Evolutionary conservation across 64 coral and sea anemone genomes (phyloP).

Genomic region (Actinia equina): DNA sequence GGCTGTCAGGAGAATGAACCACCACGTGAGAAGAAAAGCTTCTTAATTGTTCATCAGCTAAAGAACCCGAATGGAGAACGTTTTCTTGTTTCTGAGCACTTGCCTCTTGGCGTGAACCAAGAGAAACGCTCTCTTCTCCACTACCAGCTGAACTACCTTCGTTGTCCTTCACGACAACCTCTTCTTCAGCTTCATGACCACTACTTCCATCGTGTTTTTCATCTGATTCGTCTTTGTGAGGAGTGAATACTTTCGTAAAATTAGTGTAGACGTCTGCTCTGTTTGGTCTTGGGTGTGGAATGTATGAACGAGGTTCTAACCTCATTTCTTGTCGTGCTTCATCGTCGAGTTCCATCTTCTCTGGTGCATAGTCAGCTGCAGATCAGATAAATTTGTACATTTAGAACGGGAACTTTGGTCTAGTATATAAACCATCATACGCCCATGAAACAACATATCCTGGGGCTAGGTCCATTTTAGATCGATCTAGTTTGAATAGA

Average conservation of each 20-base stretch:
- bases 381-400: background rate
- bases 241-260: background rate
- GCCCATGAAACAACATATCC: no score
- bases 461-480: no score
- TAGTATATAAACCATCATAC: no score
- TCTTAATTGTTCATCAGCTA: background rate
- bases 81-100: background rate
- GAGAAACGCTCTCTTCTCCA: background rate
- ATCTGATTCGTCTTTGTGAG: background rate
- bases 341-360: background rate
- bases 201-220: background rate
- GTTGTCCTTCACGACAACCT: background rate
- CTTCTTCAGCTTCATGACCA: background rate
- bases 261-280: background rate
- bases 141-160: background rate
- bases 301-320: background rate
- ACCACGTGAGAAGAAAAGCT: background rate
- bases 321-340: conserved; percentile 6
- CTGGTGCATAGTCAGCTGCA: conserved; percentile 1
- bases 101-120: background rate
- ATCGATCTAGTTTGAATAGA: no score
- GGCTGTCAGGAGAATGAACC: background rate
- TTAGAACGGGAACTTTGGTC: no score
- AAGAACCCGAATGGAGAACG: background rate
- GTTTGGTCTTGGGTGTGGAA: background rate